Evolutionary conservation across 2,888 invertebrate species (phyloP).

Genomic region (Diadegma fenestrale): DNA sequence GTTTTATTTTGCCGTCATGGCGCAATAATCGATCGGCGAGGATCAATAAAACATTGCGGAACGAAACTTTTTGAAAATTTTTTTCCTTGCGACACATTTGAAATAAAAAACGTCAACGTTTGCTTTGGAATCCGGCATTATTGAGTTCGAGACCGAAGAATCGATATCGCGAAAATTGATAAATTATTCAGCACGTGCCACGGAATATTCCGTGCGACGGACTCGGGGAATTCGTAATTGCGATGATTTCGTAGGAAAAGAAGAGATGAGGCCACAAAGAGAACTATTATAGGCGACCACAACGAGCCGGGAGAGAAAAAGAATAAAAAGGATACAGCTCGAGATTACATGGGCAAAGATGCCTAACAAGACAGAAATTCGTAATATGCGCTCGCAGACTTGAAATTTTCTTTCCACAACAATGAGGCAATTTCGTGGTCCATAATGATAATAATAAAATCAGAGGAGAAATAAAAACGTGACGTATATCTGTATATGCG

Average conservation of each 20-base stretch:
- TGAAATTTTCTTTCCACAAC: conserved; percentile 50
- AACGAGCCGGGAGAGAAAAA: background rate
- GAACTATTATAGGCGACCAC: conserved; percentile 24
- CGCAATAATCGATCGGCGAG: no score
- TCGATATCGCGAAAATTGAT: conserved; percentile 9
- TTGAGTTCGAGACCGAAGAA: background rate
- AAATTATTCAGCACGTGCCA: conserved; percentile 48
- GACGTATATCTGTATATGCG: conserved; percentile 9
- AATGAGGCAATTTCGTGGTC: conserved; percentile 56
- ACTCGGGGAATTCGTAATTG: conserved; percentile 40
- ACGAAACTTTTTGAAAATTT: no score
- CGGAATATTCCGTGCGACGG: conserved; percentile 11
- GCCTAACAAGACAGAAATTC: conserved; percentile 17
- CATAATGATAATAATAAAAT: conserved; percentile 39
- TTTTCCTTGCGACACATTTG: background rate
- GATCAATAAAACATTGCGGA: no score
- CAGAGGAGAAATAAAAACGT: conserved; percentile 21
- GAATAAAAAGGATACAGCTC: background rate
- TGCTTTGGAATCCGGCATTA: background rate
- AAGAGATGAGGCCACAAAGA: conserved; percentile 29
- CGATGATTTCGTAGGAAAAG: conserved; percentile 43
- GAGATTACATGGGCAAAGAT: conserved; percentile 25
- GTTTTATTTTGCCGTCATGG: background rate
- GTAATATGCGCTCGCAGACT: conserved; percentile 28
- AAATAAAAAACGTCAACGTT: background rate